Evolutionary conservation across 2,888 invertebrate species (phyloP).

Genomic region (Dorcus hopei): DNA sequence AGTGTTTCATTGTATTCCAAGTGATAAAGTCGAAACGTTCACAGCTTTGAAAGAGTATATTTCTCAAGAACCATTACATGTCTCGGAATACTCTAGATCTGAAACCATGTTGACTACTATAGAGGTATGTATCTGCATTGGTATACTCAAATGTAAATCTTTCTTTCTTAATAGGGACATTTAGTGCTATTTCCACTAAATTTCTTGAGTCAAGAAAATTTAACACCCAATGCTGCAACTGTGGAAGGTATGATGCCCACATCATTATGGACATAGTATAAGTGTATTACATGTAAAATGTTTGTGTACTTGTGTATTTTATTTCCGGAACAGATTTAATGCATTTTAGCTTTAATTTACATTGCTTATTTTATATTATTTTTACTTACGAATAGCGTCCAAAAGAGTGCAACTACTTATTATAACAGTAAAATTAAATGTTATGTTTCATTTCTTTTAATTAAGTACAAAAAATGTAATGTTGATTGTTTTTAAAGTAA

Average conservation of each 20-base stretch:
- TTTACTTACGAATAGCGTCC: too few relatives aligned
- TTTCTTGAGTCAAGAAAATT: conserved; percentile 82
- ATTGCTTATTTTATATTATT: too few relatives aligned
- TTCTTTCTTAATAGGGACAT: conserved; percentile 62
- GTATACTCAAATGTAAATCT: conserved; percentile 8
- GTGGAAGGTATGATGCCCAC: conserved; percentile 93
- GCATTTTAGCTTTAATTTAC: too few relatives aligned
- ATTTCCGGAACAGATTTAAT: too few relatives aligned
- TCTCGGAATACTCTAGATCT: conserved; percentile 69
- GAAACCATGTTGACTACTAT: conserved; percentile 71
- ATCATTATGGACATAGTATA: conserved; percentile 78
- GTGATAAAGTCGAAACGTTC: conserved; percentile 77
- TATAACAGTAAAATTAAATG: too few relatives aligned
- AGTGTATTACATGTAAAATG: too few relatives aligned
- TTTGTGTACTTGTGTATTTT: too few relatives aligned
- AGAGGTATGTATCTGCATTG: conserved; percentile 51
- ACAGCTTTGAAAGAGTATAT: conserved; percentile 73
- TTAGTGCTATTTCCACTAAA: conserved; percentile 85
- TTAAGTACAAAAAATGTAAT: too few relatives aligned
- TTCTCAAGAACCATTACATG: conserved; percentile 68
- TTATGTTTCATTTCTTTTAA: too few relatives aligned
- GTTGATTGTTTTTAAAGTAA: too few relatives aligned
- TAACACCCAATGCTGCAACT: conserved; percentile 78
- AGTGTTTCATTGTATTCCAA: conserved; percentile 89
- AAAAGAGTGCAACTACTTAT: too few relatives aligned